Evolutionary conservation across 1,140 invertebrate species (phyloP).

Genomic region (Linepithema humile): DNA sequence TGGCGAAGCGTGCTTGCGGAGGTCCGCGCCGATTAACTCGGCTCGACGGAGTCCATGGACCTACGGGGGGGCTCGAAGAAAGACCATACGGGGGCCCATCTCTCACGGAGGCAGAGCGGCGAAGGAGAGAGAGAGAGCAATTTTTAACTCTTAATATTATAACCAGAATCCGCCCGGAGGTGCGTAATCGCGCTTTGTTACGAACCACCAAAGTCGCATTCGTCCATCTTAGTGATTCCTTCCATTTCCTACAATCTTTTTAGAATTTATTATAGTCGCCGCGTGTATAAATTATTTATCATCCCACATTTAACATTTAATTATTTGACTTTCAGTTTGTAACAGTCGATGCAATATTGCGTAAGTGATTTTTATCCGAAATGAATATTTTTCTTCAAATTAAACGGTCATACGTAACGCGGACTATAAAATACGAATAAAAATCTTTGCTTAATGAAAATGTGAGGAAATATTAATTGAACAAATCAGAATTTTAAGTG

Average conservation of each 20-base stretch:
- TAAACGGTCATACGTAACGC: no score
- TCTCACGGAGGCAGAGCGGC: slow-evolving; percentile 34
- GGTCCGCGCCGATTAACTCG: slow-evolving; percentile 75
- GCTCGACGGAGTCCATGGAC: slow-evolving; percentile 55
- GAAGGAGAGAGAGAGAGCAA: slow-evolving; percentile 57
- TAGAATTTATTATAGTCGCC: neutral
- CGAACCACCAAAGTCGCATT: slow-evolving; percentile 8
- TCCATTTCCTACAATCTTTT: neutral
- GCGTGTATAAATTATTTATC: neutral
- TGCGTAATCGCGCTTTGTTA: slow-evolving; percentile 5
- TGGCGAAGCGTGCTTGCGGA: slow-evolving; percentile 72
- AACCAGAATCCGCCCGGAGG: neutral
- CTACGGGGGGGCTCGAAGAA: slow-evolving; percentile 12
- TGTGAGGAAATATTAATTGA: neutral
- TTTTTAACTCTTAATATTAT: slow-evolving; percentile 67
- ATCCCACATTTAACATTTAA: neutral
- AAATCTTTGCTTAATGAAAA: neutral
- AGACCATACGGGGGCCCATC: slow-evolving; percentile 9
- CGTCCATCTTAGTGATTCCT: neutral
- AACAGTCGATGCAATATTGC: no score
- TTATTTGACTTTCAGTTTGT: neutral
- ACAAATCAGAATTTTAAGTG: neutral
- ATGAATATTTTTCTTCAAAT: no score
- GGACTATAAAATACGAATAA: neutral
- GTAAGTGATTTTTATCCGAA: no score